Conservation (phyloP, 1,140 invertebrate genomes). For the Achatina immaculata region DNA sequence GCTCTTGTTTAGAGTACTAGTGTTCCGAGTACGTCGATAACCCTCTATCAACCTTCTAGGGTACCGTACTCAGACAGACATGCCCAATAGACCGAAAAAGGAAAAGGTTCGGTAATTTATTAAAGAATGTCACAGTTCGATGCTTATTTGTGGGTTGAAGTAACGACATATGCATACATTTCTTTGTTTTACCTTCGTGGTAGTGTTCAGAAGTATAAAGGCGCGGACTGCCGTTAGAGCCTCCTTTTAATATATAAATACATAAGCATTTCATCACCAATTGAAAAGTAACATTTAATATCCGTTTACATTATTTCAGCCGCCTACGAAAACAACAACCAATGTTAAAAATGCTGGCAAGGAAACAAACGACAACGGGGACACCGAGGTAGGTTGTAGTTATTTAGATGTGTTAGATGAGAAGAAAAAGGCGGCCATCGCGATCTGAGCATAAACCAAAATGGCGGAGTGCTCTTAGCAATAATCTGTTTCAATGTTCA, state of each 20-base stretch:
- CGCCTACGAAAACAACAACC: constrained; percentile 72
- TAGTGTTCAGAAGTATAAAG: no score
- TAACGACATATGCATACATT: no score
- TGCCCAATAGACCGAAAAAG: constrained; percentile 70
- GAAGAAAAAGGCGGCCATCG: constrained; percentile 46
- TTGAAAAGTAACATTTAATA: no score
- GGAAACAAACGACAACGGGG: constrained; percentile 70
- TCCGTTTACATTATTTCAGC: constrained; percentile 7
- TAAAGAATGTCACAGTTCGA: neutral
- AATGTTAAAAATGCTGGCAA: constrained; percentile 72
- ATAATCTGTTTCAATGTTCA: no score
- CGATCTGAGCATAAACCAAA: constrained; percentile 53
- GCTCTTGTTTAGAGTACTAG: constrained; percentile 62
- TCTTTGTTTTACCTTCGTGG: no score
- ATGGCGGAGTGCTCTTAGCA: no score
- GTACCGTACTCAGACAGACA: constrained; percentile 67
- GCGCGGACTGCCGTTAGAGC: no score
- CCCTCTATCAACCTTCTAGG: constrained; percentile 54
- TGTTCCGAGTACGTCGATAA: constrained; percentile 49
- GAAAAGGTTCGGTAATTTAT: constrained; percentile 68
- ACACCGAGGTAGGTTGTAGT: constrained; percentile 69
- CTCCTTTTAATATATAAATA: no score
- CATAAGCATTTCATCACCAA: no score
- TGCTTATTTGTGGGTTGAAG: no score
- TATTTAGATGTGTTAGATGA: constrained; percentile 32